phyloP scores from a whole-genome alignment of 1,140 invertebrate genomes.

The Andricus grossulariae region DNA sequence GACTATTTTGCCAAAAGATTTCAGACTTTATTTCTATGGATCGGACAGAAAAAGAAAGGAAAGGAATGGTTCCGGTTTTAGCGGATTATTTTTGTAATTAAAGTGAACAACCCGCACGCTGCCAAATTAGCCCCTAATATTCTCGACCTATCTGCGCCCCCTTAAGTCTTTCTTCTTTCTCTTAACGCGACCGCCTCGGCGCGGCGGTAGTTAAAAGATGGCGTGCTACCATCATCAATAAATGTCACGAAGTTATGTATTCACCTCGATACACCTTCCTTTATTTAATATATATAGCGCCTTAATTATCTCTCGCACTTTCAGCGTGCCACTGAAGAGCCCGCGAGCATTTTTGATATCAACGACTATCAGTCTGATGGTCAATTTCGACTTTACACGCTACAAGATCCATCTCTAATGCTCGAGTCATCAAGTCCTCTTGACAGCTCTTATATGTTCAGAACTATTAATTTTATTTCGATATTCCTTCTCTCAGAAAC shows the following conservation, averaged over 20 bases:
- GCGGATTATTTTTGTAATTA: conserved; percentile 71
- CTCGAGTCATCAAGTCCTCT: not conserved
- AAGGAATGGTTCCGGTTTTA: conserved; percentile 42
- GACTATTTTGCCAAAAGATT: not conserved
- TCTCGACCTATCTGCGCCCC: conserved; percentile 49
- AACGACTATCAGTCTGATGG: conserved; percentile 17
- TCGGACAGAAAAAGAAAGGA: not conserved
- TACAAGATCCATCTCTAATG: conserved; percentile 8
- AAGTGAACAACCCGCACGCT: conserved; percentile 72
- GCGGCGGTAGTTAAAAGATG: conserved; percentile 69
- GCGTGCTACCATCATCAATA: conserved; percentile 74
- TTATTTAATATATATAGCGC: conserved; percentile 55
- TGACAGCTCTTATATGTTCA: too few relatives aligned
- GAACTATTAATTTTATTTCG: too few relatives aligned
- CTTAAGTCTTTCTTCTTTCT: conserved; percentile 47
- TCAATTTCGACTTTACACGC: not conserved
- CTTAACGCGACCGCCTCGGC: conserved; percentile 50
- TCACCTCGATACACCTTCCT: conserved; percentile 45
- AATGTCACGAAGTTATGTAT: conserved; percentile 68
- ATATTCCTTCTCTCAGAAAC: too few relatives aligned
- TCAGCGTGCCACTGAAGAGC: conserved; percentile 11
- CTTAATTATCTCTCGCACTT: conserved; percentile 68
- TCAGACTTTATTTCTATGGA: not conserved
- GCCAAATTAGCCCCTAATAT: conserved; percentile 73
- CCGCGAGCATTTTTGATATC: conserved; percentile 7